Conservation (phyloP, 1,140 invertebrate species). For the Dryas iulia region DNA sequence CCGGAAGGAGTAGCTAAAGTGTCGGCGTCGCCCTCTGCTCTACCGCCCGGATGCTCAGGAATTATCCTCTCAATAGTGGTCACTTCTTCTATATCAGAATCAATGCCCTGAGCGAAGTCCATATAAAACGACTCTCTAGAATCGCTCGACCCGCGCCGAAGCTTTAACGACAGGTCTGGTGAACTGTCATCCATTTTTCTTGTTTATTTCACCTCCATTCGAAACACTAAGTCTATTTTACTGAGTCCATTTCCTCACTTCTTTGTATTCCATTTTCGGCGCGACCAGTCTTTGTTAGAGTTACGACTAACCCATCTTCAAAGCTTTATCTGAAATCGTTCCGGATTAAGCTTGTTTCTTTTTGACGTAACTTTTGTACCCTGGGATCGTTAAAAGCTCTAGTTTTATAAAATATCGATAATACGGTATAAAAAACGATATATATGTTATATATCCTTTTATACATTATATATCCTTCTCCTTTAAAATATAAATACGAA, state of each 20-base stretch:
- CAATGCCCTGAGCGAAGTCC: conserved; percentile 93
- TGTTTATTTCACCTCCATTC: conserved; percentile 46
- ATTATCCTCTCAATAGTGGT: conserved; percentile 81
- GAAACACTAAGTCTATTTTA: conserved; percentile 39
- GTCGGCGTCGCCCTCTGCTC: conserved; percentile 76
- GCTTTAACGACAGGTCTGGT: conserved; percentile 89
- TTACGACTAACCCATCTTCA: conserved; percentile 52
- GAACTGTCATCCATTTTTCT: conserved; percentile 88
- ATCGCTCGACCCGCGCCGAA: conserved; percentile 90
- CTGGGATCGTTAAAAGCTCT: neutral
- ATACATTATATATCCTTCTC: neutral
- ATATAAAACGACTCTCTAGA: conserved; percentile 93
- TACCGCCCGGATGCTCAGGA: conserved; percentile 72
- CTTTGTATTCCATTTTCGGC: conserved; percentile 46
- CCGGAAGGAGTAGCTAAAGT: conserved; percentile 79
- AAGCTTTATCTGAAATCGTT: conserved; percentile 39
- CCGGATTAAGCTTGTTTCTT: conserved; percentile 9
- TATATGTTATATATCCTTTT: too few relatives aligned
- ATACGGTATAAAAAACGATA: too few relatives aligned
- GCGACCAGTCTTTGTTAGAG: conserved; percentile 23
- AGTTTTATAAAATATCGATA: neutral
- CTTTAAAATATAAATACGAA: neutral
- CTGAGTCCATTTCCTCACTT: conserved; percentile 45
- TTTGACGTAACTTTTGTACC: neutral
- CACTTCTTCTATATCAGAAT: conserved; percentile 93